These are phyloP conservation scores for Ethmia dodecea DNA, from an alignment of 2,888 invertebrate genomes.

Conservation along the genomic window DNA sequence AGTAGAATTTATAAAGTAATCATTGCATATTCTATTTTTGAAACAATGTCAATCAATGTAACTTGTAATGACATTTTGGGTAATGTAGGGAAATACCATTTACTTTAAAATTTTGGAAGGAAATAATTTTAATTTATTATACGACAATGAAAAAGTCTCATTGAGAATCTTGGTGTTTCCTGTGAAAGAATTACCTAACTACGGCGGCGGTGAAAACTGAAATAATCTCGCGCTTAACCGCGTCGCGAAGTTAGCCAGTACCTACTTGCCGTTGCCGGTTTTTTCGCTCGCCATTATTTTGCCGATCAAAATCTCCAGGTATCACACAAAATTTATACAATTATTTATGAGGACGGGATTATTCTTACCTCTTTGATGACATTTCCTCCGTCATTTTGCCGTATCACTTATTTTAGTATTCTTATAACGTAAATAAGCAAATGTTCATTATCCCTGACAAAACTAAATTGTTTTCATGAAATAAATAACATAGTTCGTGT, in stretches of 20 bases:
- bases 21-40: slow-evolving; percentile 1
- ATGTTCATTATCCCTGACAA: slow-evolving; percentile 39
- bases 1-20: too few species aligned
- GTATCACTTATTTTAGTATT: slow-evolving; percentile 34
- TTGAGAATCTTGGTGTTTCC: not conserved
- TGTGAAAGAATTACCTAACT: not conserved
- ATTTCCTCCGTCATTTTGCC: slow-evolving; percentile 63
- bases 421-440: slow-evolving; percentile 30
- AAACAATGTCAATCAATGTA: not conserved
- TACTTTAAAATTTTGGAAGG: not conserved
- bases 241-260: not conserved
- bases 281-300: too few species aligned
- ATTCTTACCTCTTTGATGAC: slow-evolving; percentile 68
- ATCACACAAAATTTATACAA: slow-evolving; percentile 7
- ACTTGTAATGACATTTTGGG: not conserved
- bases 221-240: not conserved
- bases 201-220: not conserved
- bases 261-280: too few species aligned
- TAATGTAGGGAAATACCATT: not conserved
- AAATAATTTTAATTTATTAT: too few species aligned
- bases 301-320: too few species aligned
- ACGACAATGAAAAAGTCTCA: too few species aligned
- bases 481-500: slow-evolving; percentile 23
- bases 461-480: slow-evolving; percentile 20
- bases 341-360: not conserved